Percentiles rank a stretch among this genome's conserved stretches.
phyloP scores from a whole-genome alignment of 2,797 vertebrate species.

The Gadopsis marmoratus region DNA sequence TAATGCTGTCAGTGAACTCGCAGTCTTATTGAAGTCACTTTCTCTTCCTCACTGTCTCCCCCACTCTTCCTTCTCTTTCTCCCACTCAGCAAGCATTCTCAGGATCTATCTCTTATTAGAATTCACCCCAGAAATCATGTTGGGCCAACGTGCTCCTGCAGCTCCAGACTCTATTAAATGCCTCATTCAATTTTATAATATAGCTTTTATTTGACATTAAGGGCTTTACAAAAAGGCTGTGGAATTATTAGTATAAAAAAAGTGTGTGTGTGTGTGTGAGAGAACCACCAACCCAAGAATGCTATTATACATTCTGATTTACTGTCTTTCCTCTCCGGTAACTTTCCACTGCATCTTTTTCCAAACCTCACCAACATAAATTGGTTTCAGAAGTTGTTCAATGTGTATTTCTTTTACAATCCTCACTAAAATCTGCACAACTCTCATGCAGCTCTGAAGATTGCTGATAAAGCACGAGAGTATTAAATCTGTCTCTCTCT shows the following conservation, averaged over 20 bases:
- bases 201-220: constrained; percentile 83
- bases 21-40: constrained; percentile 65
- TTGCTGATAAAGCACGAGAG: constrained; percentile 22
- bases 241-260: constrained; percentile 63
- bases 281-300: constrained; percentile 34
- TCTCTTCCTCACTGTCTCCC: constrained; percentile 39
- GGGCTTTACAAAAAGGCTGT: constrained; percentile 70
- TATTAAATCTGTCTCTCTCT: not conserved
- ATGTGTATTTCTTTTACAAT: constrained; percentile 39
- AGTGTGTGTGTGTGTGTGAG: constrained; percentile 21
- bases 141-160: constrained; percentile 74
- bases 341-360: constrained; percentile 42
- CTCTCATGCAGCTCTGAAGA: constrained; percentile 12
- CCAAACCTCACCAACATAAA: constrained; percentile 37
- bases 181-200: constrained; percentile 81
- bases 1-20: constrained; percentile 67
- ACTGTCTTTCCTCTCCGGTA: constrained; percentile 25
- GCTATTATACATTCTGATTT: constrained; percentile 56
- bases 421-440: constrained; percentile 22
- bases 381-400: constrained; percentile 41
- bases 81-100: constrained; percentile 68
- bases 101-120: constrained; percentile 82
- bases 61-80: constrained; percentile 27
- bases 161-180: constrained; percentile 82
- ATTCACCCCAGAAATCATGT: constrained; percentile 82